A percentile compares a stretch with the other conserved stretches of the same genome.
These are phyloP conservation scores for Ernsta delagoae DNA, from an alignment of 2,888 invertebrate species.

Conservation along the genomic window DNA sequence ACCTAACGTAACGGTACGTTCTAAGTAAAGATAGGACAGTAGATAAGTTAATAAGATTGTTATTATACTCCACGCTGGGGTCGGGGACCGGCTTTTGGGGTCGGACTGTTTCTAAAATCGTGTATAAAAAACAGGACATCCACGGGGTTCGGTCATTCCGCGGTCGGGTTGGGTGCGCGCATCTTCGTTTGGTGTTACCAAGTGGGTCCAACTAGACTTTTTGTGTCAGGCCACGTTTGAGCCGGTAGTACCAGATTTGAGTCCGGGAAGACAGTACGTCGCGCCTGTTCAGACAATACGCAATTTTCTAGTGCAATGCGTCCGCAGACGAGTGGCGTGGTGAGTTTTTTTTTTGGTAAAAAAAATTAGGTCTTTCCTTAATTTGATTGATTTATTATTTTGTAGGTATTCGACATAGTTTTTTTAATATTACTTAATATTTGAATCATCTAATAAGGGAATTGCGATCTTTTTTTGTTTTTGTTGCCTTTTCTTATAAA, in stretches of 20 bases:
- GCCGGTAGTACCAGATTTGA: conserved; percentile 52
- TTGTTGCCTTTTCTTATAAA: no score
- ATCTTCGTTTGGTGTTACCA: conserved; percentile 61
- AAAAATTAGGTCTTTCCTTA: no score
- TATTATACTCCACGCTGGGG: conserved; percentile 77
- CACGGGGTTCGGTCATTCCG: conserved; percentile 79
- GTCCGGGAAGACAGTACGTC: conserved; percentile 60
- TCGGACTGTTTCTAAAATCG: conserved; percentile 80
- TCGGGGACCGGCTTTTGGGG: conserved; percentile 79
- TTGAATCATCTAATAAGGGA: no score
- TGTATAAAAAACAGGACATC: conserved; percentile 81
- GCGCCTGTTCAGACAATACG: conserved; percentile 20
- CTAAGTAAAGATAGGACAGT: conserved; percentile 82
- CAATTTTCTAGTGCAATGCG: conserved; percentile 45
- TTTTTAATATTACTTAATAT: no score
- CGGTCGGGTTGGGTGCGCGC: conserved; percentile 73
- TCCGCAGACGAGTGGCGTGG: conserved; percentile 40
- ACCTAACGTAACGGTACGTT: conserved; percentile 78
- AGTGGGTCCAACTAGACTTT: conserved; percentile 45
- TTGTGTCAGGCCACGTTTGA: conserved; percentile 52
- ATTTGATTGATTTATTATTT: no score
- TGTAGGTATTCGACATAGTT: no score
- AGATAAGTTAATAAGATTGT: conserved; percentile 84
- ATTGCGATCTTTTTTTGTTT: no score
- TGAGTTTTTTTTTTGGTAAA: conserved; percentile 37